phyloP scores from a whole-genome alignment of 1,140 invertebrate species.

The Drosophila sechellia region DNA sequence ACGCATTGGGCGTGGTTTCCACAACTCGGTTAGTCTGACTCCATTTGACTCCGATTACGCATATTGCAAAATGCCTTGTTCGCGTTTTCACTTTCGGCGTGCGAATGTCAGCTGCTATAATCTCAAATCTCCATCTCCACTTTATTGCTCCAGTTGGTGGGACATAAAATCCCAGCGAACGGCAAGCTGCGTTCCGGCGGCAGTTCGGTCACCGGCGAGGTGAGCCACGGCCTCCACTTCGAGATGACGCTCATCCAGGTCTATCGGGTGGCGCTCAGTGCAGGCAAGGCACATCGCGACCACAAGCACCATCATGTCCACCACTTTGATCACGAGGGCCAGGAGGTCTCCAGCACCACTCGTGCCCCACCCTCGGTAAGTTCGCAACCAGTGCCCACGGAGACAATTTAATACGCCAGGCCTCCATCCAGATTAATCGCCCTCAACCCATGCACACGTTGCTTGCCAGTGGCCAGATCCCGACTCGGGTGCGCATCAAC shows the following conservation, averaged over 20 bases:
- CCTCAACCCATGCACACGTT: constrained; percentile 87
- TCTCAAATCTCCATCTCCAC: background rate
- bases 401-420: background rate
- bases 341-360: constrained; percentile 85
- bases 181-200: constrained; percentile 89
- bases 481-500: constrained; percentile 87
- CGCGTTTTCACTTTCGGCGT: background rate
- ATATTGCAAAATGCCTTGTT: constrained; percentile 15
- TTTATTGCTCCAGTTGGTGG: constrained; percentile 88
- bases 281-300: constrained; percentile 92
- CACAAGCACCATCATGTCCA: constrained; percentile 93
- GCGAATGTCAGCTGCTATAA: constrained; percentile 5
- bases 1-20: constrained; percentile 91
- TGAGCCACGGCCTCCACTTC: constrained; percentile 88
- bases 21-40: constrained; percentile 89
- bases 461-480: constrained; percentile 89
- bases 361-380: constrained; percentile 86
- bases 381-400: background rate
- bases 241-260: constrained; percentile 92
- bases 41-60: constrained; percentile 32
- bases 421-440: constrained; percentile 76
- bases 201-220: constrained; percentile 88
- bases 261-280: constrained; percentile 91
- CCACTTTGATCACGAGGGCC: constrained; percentile 90
- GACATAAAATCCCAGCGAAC: constrained; percentile 90